A percentile compares a stretch with the other conserved stretches of the same genome.
Evolutionary conservation across 2,113 vertebrate species (phyloP).

Genomic region (Origma solitaria): DNA sequence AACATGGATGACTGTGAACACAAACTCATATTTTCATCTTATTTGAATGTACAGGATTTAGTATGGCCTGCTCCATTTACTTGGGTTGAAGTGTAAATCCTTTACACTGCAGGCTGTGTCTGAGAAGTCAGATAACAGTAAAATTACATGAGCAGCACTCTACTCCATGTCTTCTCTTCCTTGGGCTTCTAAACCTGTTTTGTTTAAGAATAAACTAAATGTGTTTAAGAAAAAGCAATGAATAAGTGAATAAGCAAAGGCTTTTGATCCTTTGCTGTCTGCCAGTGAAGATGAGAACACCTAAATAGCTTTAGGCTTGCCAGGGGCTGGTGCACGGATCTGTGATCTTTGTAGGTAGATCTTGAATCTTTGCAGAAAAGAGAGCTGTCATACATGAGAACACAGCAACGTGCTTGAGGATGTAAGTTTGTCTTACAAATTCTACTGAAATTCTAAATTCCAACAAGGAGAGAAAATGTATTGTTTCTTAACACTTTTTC

Average conservation of each 20-base stretch:
- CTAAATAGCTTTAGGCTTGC: background rate
- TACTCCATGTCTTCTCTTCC: background rate
- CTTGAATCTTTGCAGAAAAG: background rate
- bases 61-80: background rate
- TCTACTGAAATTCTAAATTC: background rate
- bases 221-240: background rate
- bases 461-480: background rate
- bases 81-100: background rate
- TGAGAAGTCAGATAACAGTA: background rate
- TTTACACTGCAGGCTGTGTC: background rate
- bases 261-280: background rate
- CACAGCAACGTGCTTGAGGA: background rate
- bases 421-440: background rate
- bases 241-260: background rate
- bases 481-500: background rate
- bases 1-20: background rate
- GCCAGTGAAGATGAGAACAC: background rate
- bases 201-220: background rate
- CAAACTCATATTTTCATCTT: background rate
- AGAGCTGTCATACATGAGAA: background rate
- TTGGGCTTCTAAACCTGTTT: background rate
- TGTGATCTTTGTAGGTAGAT: background rate
- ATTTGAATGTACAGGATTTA: background rate
- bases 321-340: background rate
- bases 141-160: background rate